phyloP scores from a whole-genome alignment of 2,113 vertebrate genomes.

The Microcebus murinus region DNA sequence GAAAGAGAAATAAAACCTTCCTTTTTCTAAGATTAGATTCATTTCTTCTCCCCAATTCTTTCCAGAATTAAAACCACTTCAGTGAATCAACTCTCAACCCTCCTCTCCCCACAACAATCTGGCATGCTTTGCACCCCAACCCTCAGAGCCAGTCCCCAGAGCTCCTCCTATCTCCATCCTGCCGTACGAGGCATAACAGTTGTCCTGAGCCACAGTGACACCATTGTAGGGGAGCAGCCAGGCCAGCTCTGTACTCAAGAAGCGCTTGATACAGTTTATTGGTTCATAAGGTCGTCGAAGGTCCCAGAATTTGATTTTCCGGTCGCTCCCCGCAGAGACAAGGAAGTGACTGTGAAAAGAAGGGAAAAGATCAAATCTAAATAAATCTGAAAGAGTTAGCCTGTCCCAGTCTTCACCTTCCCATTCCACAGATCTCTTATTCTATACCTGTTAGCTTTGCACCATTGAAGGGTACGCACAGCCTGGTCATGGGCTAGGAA shows the following conservation, averaged over 20 bases:
- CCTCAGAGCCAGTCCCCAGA: conserved; percentile 45
- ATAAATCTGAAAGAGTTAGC: not conserved
- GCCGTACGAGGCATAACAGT: conserved; percentile 91
- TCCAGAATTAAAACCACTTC: conserved; percentile 4
- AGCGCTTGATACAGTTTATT: conserved; percentile 90
- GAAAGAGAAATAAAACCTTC: not conserved
- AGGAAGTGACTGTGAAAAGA: conserved; percentile 88
- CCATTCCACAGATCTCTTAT: rapidly evolving
- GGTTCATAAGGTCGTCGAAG: conserved; percentile 89
- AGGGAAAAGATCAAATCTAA: conserved; percentile 63
- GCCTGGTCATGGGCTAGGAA: conserved; percentile 92
- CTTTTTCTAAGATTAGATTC: not conserved
- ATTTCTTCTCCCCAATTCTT: not conserved
- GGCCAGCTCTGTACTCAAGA: conserved; percentile 91
- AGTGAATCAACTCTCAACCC: not conserved
- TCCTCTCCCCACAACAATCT: not conserved
- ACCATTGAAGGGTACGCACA: conserved; percentile 92
- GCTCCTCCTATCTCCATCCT: not conserved
- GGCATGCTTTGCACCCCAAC: not conserved
- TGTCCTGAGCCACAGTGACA: conserved; percentile 91
- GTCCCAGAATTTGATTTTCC: conserved; percentile 96
- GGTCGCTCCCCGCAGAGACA: conserved; percentile 93
- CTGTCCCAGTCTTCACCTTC: not conserved
- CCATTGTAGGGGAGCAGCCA: conserved; percentile 94
- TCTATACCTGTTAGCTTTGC: conserved; percentile 88